Percentiles rank a stretch among this genome's conserved stretches.
Conservation (phyloP, 2,888 invertebrate species). For the Desoria tigrina region DNA sequence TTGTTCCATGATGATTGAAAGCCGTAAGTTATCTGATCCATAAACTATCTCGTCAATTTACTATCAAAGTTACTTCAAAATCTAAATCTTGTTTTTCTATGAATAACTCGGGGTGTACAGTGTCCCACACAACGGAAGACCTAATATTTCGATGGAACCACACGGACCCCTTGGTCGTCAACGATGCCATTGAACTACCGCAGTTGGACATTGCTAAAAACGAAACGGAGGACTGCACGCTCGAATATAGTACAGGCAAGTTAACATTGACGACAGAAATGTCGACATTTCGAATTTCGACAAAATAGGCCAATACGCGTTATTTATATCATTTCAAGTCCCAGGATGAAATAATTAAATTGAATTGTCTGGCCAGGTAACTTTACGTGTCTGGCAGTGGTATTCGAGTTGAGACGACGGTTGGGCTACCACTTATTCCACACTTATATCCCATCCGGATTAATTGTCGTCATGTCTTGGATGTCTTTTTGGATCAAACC, state of each 20-base stretch:
- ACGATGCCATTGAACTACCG: slow-evolving; percentile 83
- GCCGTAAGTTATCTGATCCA: slow-evolving; percentile 73
- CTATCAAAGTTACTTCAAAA: background rate
- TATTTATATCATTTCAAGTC: no score
- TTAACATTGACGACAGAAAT: no score
- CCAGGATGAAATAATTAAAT: no score
- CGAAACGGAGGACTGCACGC: slow-evolving; percentile 84
- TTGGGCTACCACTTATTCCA: slow-evolving; percentile 88
- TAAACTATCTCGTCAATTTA: background rate
- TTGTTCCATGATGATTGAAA: slow-evolving; percentile 92
- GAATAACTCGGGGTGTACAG: slow-evolving; percentile 58
- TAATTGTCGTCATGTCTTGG: slow-evolving; percentile 90
- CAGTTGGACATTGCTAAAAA: slow-evolving; percentile 84
- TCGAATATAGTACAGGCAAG: slow-evolving; percentile 76
- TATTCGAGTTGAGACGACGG: slow-evolving; percentile 78
- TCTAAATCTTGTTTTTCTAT: no score
- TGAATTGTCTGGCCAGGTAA: slow-evolving; percentile 76
- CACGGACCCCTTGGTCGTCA: slow-evolving; percentile 82
- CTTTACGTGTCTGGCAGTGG: slow-evolving; percentile 86
- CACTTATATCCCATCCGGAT: slow-evolving; percentile 86
- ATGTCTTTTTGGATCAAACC: slow-evolving; percentile 95
- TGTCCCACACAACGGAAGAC: slow-evolving; percentile 86
- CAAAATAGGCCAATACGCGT: no score
- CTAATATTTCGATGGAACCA: slow-evolving; percentile 87
- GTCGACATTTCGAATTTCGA: no score